Percentiles rank a stretch among this genome's conserved stretches.
Evolutionary conservation across 2,797 vertebrate genomes (phyloP).

Genomic region (Sebastes paucispinis): DNA sequence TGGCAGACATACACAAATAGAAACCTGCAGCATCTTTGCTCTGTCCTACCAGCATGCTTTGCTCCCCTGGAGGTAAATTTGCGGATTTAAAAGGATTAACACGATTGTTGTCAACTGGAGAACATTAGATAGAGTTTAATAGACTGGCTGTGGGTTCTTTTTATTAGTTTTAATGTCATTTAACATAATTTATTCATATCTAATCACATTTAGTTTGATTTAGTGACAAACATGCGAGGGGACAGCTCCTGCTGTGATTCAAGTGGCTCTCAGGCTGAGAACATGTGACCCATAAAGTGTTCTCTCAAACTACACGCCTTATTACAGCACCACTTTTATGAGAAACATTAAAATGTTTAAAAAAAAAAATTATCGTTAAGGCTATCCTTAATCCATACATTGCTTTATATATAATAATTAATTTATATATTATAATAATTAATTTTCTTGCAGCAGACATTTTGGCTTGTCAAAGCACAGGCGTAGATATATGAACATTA

Average conservation of each 20-base stretch:
- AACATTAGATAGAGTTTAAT: background rate
- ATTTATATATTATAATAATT: too few relatives aligned
- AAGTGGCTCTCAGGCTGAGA: background rate
- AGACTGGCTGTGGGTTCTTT: background rate
- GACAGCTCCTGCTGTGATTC: conserved; percentile 16
- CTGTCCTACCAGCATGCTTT: conserved; percentile 8
- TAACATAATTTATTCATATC: conserved; percentile 25
- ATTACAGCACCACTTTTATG: background rate
- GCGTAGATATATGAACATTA: too few relatives aligned
- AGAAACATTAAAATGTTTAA: background rate
- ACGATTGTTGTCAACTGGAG: background rate
- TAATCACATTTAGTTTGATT: conserved; percentile 21
- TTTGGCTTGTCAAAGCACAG: too few relatives aligned
- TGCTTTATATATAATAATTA: too few relatives aligned
- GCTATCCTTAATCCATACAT: background rate
- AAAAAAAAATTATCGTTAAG: background rate
- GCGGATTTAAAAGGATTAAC: background rate
- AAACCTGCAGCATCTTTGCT: background rate
- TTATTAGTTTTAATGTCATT: background rate
- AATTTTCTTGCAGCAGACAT: too few relatives aligned
- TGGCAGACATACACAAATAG: background rate
- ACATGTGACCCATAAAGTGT: conserved; percentile 7
- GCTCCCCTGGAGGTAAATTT: conserved; percentile 14
- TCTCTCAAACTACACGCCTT: background rate
- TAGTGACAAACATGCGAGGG: background rate